Percentiles rank a stretch among this genome's conserved stretches.
phyloP scores from a whole-genome alignment of 1,140 invertebrate species.

The Hycleus cichorii region DNA sequence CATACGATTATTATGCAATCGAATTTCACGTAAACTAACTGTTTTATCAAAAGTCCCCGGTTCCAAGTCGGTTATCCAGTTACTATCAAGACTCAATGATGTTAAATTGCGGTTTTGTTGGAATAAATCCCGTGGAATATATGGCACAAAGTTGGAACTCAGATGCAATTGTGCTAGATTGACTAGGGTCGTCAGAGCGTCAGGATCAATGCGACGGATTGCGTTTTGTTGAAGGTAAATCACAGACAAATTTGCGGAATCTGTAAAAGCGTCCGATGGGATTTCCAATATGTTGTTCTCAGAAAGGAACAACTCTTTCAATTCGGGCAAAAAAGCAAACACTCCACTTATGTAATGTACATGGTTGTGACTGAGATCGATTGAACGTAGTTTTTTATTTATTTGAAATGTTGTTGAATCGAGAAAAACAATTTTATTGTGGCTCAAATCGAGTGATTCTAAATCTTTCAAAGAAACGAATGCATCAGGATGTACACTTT shows the following conservation, averaged over 20 bases:
- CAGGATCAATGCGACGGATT: slow-evolving; percentile 64
- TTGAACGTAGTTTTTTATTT: slow-evolving; percentile 67
- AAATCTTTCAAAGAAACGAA: slow-evolving; percentile 66
- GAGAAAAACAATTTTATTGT: slow-evolving; percentile 74
- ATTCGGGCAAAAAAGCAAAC: slow-evolving; percentile 67
- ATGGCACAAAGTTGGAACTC: slow-evolving; percentile 77
- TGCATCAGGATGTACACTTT: slow-evolving; percentile 65
- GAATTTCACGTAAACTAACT: slow-evolving; percentile 68
- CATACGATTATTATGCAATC: slow-evolving; percentile 79
- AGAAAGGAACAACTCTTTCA: slow-evolving; percentile 76
- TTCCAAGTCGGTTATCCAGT: slow-evolving; percentile 74
- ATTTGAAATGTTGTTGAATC: slow-evolving; percentile 63
- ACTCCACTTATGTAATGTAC: slow-evolving; percentile 75
- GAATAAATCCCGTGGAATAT: slow-evolving; percentile 66
- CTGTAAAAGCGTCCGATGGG: slow-evolving; percentile 70
- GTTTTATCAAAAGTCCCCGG: slow-evolving; percentile 71
- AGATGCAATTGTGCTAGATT: slow-evolving; percentile 78
- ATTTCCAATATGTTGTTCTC: slow-evolving; percentile 87
- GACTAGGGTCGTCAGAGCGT: slow-evolving; percentile 61
- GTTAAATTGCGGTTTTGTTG: slow-evolving; percentile 64
- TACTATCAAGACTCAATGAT: slow-evolving; percentile 84
- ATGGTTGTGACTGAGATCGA: slow-evolving; percentile 84
- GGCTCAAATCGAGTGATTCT: slow-evolving; percentile 78
- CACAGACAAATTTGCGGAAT: slow-evolving; percentile 66
- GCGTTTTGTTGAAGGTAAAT: slow-evolving; percentile 85